These are phyloP conservation scores for Corythornis vintsioides DNA, from an alignment of 2,113 vertebrate species.

Conservation along the genomic window DNA sequence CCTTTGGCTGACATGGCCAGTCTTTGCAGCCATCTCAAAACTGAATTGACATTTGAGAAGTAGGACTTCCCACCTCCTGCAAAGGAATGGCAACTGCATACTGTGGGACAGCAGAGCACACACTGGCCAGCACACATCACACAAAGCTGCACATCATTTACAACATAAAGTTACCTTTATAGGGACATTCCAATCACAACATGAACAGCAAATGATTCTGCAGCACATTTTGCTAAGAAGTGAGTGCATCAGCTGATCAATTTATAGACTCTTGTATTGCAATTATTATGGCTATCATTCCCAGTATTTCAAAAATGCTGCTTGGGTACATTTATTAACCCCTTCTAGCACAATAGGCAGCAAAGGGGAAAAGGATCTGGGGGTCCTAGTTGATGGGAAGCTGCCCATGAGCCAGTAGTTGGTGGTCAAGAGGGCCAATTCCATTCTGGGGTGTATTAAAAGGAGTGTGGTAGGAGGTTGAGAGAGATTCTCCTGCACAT, in stretches of 20 bases:
- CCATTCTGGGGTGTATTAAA: too few relatives aligned
- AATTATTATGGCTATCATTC: background rate
- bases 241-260: background rate
- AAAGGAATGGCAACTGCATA: background rate
- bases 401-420: too few relatives aligned
- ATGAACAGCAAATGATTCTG: background rate
- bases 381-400: too few relatives aligned
- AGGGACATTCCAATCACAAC: background rate
- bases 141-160: background rate
- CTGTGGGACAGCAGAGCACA: accelerated
- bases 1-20: background rate
- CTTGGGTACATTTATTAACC: background rate
- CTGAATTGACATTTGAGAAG: background rate
- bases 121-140: background rate
- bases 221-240: background rate
- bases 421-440: too few relatives aligned
- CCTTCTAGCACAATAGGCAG: background rate
- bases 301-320: background rate
- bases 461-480: too few relatives aligned
- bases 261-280: background rate
- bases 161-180: background rate
- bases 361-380: too few relatives aligned
- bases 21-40: background rate
- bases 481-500: too few relatives aligned
- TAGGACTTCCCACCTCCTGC: background rate